These are phyloP conservation scores for Hyposoter dolosus DNA, from an alignment of 2,888 invertebrate species.

Conservation along the genomic window DNA sequence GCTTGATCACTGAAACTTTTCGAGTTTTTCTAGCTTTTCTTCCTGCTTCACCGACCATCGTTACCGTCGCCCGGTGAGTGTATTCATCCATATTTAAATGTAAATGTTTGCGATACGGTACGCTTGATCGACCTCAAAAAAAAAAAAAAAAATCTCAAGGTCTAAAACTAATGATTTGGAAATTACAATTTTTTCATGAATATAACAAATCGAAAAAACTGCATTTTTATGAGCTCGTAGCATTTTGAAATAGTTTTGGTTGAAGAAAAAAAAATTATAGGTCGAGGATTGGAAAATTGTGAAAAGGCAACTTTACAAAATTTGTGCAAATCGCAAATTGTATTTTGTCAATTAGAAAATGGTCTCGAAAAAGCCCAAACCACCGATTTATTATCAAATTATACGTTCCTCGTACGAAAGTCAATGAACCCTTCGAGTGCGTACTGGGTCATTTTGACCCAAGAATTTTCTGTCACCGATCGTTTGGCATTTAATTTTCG, in stretches of 20 bases:
- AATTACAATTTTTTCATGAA: background rate
- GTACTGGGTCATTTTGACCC: too few species aligned
- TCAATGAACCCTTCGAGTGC: slow-evolving; percentile 18
- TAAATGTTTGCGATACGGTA: background rate
- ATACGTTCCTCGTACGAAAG: slow-evolving; percentile 18
- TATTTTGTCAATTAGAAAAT: background rate
- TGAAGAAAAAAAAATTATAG: background rate
- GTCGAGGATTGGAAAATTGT: background rate
- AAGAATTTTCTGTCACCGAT: too few species aligned
- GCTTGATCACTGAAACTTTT: slow-evolving; percentile 87
- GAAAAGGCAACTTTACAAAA: background rate
- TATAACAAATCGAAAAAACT: background rate
- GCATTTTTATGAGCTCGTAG: background rate
- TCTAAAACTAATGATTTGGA: background rate
- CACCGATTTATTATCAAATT: slow-evolving; percentile 24
- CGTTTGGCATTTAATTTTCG: too few species aligned
- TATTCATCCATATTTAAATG: background rate
- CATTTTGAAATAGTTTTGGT: background rate
- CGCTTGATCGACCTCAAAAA: background rate
- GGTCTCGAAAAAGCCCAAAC: background rate
- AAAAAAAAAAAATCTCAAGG: background rate
- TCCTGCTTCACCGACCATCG: slow-evolving; percentile 88
- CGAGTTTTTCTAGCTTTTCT: slow-evolving; percentile 87
- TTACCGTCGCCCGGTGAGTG: slow-evolving; percentile 89
- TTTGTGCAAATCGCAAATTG: background rate